Conservation (phyloP, 2,113 vertebrate genomes). For the Corythoichthys haematopterus region DNA sequence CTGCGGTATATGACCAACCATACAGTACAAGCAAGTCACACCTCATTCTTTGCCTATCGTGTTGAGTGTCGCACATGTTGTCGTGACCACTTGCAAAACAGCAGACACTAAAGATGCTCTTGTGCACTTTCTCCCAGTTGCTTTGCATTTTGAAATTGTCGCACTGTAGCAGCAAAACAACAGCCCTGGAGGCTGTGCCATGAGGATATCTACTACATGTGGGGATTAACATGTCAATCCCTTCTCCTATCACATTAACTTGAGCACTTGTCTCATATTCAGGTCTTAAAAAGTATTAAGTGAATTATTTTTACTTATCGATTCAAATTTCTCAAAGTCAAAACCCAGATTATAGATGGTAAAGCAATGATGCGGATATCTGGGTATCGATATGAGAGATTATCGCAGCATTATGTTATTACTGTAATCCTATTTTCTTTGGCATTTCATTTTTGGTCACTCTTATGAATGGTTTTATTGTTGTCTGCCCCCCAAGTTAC, state of each 20-base stretch:
- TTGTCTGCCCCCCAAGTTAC: neutral
- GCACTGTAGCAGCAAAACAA: slow-evolving; percentile 35
- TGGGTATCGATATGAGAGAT: neutral
- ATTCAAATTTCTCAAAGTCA: neutral
- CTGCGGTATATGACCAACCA: slow-evolving; percentile 2
- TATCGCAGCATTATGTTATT: neutral
- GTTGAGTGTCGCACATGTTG: slow-evolving; percentile 36
- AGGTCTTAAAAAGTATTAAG: slow-evolving; percentile 28
- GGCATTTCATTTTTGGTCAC: neutral
- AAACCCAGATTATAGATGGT: neutral
- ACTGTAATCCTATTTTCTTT: neutral
- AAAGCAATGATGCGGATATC: neutral
- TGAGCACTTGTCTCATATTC: slow-evolving; percentile 32
- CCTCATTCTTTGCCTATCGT: slow-evolving; percentile 30
- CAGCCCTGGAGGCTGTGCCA: slow-evolving; percentile 22
- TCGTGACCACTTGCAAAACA: slow-evolving; percentile 38
- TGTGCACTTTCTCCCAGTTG: slow-evolving; percentile 16
- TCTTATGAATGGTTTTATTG: neutral
- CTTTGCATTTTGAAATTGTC: slow-evolving; percentile 24
- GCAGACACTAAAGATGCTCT: slow-evolving; percentile 5
- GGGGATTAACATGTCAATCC: slow-evolving; percentile 45
- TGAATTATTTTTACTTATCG: neutral
- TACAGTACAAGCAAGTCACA: slow-evolving; percentile 1
- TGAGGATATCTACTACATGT: slow-evolving; percentile 27
- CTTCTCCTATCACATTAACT: slow-evolving; percentile 36